A percentile compares a stretch with the other conserved stretches of the same genome.
Conservation (phyloP, 2,888 invertebrate species). For the Synanthedon tipuliformis region DNA sequence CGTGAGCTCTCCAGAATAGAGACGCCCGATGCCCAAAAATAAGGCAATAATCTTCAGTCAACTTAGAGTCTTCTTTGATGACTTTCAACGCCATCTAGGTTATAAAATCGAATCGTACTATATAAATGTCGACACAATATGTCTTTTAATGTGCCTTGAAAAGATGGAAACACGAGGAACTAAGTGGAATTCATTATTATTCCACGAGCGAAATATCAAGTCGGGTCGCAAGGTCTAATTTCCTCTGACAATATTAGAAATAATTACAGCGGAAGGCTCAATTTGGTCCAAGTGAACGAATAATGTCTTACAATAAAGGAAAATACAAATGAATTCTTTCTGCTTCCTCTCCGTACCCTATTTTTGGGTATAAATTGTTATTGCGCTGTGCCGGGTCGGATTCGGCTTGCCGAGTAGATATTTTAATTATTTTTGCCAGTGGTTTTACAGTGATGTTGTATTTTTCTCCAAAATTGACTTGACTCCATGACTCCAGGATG, state of each 20-base stretch:
- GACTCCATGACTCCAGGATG: too few relatives aligned
- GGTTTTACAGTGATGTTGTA: too few relatives aligned
- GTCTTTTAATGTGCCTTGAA: too few relatives aligned
- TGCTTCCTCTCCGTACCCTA: neutral
- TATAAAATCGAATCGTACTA: too few relatives aligned
- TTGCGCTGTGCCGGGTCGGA: neutral
- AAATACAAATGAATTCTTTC: neutral
- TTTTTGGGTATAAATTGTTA: neutral
- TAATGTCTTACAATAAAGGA: conserved; percentile 6
- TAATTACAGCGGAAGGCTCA: conserved; percentile 13
- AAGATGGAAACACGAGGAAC: neutral
- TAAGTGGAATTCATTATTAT: neutral
- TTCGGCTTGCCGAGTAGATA: too few relatives aligned
- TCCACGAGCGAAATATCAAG: neutral
- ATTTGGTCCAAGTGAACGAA: conserved; percentile 12
- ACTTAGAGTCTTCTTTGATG: neutral
- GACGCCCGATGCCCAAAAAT: too few relatives aligned
- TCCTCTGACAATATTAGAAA: conserved; percentile 10
- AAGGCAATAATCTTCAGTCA: neutral
- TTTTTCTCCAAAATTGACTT: too few relatives aligned
- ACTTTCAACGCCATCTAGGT: too few relatives aligned
- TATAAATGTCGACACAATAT: too few relatives aligned
- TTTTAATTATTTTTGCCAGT: too few relatives aligned
- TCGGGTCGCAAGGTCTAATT: conserved; percentile 11
- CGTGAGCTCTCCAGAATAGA: too few relatives aligned